These are phyloP conservation scores for Tapera naevia DNA, from an alignment of 2,797 vertebrate genomes.

Conservation along the genomic window DNA sequence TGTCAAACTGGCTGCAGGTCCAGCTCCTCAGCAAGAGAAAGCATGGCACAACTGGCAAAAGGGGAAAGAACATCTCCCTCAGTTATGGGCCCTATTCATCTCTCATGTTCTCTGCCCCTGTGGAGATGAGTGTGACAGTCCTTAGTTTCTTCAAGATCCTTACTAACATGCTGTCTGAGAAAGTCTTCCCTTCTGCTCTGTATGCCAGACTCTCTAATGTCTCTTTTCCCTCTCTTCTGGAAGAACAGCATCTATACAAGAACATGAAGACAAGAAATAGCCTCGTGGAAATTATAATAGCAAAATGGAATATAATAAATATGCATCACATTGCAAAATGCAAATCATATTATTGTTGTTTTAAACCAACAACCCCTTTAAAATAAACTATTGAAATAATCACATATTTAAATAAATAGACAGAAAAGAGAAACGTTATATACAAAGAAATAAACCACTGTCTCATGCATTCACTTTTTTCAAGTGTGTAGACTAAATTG, in stretches of 20 bases:
- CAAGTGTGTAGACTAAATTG: not conserved
- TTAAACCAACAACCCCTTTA: not conserved
- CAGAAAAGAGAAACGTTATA: not conserved
- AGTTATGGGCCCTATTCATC: not conserved
- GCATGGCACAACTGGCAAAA: not conserved
- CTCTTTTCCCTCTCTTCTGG: not conserved
- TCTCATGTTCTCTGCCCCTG: not conserved
- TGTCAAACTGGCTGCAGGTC: not conserved
- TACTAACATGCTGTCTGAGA: not conserved
- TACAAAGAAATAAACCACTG: not conserved
- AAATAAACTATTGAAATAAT: not conserved
- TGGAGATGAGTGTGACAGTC: not conserved
- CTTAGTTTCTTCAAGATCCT: not conserved
- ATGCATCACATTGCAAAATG: not conserved
- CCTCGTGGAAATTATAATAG: not conserved
- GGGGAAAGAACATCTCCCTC: not conserved
- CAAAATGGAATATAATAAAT: not conserved
- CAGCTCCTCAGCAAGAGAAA: not conserved
- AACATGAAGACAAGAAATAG: not conserved
- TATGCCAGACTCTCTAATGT: no score
- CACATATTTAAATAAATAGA: not conserved
- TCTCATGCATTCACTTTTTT: not conserved
- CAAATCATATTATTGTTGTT: not conserved
- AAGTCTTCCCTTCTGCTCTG: not conserved
- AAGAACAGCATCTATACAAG: not conserved